Percentiles rank a stretch among this genome's conserved stretches.
Evolutionary conservation across 2,113 vertebrate species (phyloP).

Genomic region (Neopipo cinnamomea): DNA sequence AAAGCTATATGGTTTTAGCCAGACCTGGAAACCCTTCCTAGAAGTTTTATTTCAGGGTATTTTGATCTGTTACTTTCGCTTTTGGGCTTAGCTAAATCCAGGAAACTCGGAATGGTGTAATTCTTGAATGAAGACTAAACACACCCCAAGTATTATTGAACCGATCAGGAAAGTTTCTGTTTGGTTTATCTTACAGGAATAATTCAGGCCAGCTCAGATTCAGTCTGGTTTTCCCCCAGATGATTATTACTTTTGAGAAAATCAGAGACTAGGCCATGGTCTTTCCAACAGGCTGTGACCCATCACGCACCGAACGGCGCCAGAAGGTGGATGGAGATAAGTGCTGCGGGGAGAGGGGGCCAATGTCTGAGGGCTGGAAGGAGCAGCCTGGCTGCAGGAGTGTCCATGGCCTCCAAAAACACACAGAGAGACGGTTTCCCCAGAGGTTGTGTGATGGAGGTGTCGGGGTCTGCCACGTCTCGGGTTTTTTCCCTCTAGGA

Average conservation of each 20-base stretch:
- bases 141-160: not conserved
- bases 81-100: conserved; percentile 43
- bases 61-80: conserved; percentile 45
- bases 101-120: conserved; percentile 5
- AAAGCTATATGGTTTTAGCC: conserved; percentile 20
- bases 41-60: conserved; percentile 28
- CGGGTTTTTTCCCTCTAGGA: not conserved
- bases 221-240: not conserved
- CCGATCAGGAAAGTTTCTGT: not conserved
- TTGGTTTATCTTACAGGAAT: not conserved
- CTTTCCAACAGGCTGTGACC: not conserved
- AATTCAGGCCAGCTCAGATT: not conserved
- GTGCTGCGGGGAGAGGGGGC: not conserved
- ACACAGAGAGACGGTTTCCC: not conserved
- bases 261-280: not conserved
- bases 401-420: not conserved
- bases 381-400: not conserved
- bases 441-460: not conserved
- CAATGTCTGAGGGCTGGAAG: not conserved
- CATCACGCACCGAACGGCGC: accelerated
- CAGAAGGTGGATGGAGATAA: not conserved
- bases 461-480: not conserved
- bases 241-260: not conserved
- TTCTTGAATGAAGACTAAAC: conserved; percentile 24
- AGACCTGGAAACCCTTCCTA: conserved; percentile 30